phyloP scores from a whole-genome alignment of 35 echinoderm and acorn worm genomes.

The Anneissia japonica region DNA sequence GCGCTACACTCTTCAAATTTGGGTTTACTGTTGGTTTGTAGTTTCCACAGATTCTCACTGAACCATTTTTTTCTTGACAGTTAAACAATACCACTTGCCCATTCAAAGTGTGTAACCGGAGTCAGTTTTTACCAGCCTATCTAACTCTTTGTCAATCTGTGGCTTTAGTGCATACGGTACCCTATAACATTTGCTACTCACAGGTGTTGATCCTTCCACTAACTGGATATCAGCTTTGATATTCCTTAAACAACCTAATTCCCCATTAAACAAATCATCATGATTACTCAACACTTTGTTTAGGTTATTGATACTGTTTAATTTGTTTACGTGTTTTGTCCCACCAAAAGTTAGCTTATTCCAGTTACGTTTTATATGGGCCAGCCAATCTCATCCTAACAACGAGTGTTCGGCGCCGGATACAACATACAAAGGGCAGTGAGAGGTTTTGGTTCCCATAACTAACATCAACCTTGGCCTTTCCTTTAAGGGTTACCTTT shows the following conservation, averaged over 20 bases:
- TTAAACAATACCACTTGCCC: slow-evolving; percentile 21
- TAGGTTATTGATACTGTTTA: background rate
- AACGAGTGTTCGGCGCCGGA: background rate
- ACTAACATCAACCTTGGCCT: too few relatives aligned
- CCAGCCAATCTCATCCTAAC: too few relatives aligned
- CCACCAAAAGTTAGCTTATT: background rate
- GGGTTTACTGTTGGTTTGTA: slow-evolving; percentile 45
- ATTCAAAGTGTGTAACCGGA: slow-evolving; percentile 26
- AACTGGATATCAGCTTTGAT: background rate
- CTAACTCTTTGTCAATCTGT: slow-evolving; percentile 29
- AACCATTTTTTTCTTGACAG: slow-evolving; percentile 34
- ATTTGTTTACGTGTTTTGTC: too few relatives aligned
- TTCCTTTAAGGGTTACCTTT: too few relatives aligned
- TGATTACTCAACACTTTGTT: slow-evolving; percentile 3
- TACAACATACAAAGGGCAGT: background rate
- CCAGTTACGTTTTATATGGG: too few relatives aligned
- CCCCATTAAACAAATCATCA: background rate
- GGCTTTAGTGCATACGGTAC: slow-evolving; percentile 37
- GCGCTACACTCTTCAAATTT: slow-evolving; percentile 16
- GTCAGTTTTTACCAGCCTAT: slow-evolving; percentile 29
- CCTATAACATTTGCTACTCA: background rate
- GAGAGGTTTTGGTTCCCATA: background rate
- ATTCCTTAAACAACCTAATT: background rate
- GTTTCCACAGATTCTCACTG: slow-evolving; percentile 45
- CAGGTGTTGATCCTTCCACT: background rate